Base-by-base conservation (phyloP, 1,140 invertebrate species). In the Dinothrombium tinctorium region DNA sequence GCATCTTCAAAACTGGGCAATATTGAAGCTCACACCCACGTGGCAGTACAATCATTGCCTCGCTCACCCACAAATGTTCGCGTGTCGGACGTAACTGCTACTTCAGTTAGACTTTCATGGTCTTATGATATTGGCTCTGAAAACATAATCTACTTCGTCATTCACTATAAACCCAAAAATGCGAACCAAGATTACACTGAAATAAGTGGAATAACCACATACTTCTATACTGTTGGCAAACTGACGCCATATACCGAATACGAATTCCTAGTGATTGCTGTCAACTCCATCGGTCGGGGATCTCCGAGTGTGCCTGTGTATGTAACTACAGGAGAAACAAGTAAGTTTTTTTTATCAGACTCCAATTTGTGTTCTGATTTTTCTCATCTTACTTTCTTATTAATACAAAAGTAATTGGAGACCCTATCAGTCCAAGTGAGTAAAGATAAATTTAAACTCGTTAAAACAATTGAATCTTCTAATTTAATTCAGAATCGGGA, bases 211-310 rank as follows among this genome's bases (percentile, higher is more conserved):
- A 80, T 92, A 47, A 81, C 80, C 46, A 81, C 80, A 19, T 79
- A 79, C 65, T 83, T 82, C 60, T 87, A 89, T 60, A 76, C 78
- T 22, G 76, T 94, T 22, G 69, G 76, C 33, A 74, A 74, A 47
- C 65, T 92, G 12, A 82, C 77, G 40, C 82, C 87, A 2, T 90
- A 86, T 59, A 94, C 86, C 0, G 81, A 87, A 54, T 98, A 98
- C 64, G 83, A 94, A 59, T 83, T 96, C 64, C 80, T 76, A 57
- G 80, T 96, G 42, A 76, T 86, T 46, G 87, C 86, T 14, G 82
- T 87, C 14, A 94, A 90, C 63, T 76, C 73, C 53, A 77, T 89
- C 50, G 90, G 89, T 26, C 67, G 82, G 47, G 83, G 89, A 39
- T 70, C 73, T 24, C 73, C 81, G 1, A 89, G 82, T 50, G 72